A percentile compares a stretch with the other conserved stretches of the same genome.
Conservation (phyloP, 37 sponge, comb jelly and placozoan species). For the Dysidea cf. avara region DNA sequence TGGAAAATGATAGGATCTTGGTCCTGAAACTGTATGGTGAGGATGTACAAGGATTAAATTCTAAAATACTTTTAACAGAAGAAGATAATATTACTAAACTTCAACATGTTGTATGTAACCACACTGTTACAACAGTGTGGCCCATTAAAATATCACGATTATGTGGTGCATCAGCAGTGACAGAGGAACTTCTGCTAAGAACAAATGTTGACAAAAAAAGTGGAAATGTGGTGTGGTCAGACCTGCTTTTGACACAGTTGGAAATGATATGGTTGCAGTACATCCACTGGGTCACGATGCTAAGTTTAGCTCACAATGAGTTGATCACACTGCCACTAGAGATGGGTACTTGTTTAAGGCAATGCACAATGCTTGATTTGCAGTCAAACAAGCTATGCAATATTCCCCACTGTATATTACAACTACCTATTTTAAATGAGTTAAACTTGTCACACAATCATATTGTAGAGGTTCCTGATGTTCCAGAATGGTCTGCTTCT, state of each 20-base stretch:
- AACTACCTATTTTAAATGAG: conserved; percentile 68
- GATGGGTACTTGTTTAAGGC: conserved; percentile 65
- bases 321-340: conserved; percentile 59
- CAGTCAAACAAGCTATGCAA: conserved; percentile 61
- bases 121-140: conserved; percentile 64
- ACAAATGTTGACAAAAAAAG: conserved; percentile 71
- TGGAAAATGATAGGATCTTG: conserved; percentile 32
- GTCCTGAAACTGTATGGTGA: conserved; percentile 68
- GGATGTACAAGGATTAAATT: background rate
- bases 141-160: conserved; percentile 74
- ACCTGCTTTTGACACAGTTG: conserved; percentile 54
- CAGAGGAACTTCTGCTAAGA: conserved; percentile 70
- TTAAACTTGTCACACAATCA: conserved; percentile 79
- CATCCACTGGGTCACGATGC: conserved; percentile 72
- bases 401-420: conserved; percentile 75
- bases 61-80: background rate
- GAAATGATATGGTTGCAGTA: conserved; percentile 68
- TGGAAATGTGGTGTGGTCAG: conserved; percentile 70
- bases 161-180: conserved; percentile 17
- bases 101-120: conserved; percentile 44
- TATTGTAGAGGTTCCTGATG: conserved; percentile 71
- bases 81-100: conserved; percentile 54
- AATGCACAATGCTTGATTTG: conserved; percentile 48
- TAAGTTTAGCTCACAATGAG: conserved; percentile 68
- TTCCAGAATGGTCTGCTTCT: conserved; percentile 68